Percentiles rank a stretch among this genome's conserved stretches.
Evolutionary conservation across 2,888 invertebrate genomes (phyloP).

Genomic region (Phortica okadai): DNA sequence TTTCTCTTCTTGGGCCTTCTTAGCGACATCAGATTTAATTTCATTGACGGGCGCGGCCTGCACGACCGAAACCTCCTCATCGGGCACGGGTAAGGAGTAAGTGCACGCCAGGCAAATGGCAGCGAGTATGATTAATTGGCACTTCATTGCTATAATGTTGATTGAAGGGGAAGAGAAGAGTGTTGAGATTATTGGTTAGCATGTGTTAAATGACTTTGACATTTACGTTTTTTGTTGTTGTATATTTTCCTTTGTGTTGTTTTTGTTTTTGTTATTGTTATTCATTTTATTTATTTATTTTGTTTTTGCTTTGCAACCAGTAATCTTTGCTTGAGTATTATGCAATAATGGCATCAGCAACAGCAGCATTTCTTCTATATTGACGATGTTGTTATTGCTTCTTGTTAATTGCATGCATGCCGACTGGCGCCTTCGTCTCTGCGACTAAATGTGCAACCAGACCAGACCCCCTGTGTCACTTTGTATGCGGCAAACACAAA

Average conservation of each 20-base stretch:
- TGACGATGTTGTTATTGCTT: slow-evolving; percentile 1
- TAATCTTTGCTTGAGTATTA: background rate
- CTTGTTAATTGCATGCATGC: slow-evolving; percentile 26
- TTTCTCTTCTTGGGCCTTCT: slow-evolving; percentile 43
- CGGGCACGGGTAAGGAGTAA: slow-evolving; percentile 70
- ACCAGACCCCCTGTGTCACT: background rate
- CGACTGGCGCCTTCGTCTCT: slow-evolving; percentile 23
- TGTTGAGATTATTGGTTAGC: background rate
- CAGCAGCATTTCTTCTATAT: background rate
- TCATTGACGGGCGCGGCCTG: slow-evolving; percentile 57
- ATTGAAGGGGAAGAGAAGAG: background rate
- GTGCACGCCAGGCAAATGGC: slow-evolving; percentile 65
- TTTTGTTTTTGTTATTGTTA: background rate
- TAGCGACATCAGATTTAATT: slow-evolving; percentile 56
- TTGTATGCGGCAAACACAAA: background rate
- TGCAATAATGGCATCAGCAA: slow-evolving; percentile 10
- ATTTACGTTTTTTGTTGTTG: slow-evolving; percentile 14
- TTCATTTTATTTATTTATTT: background rate
- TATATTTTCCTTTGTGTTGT: background rate
- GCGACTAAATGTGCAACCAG: slow-evolving; percentile 5
- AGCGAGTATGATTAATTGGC: slow-evolving; percentile 69
- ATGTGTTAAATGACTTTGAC: slow-evolving; percentile 21
- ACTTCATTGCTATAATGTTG: slow-evolving; percentile 61
- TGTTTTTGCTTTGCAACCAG: background rate
- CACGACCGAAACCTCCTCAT: slow-evolving; percentile 69